Evolutionary conservation across 2,797 vertebrate species (phyloP).

Genomic region (Bradypus variegatus): DNA sequence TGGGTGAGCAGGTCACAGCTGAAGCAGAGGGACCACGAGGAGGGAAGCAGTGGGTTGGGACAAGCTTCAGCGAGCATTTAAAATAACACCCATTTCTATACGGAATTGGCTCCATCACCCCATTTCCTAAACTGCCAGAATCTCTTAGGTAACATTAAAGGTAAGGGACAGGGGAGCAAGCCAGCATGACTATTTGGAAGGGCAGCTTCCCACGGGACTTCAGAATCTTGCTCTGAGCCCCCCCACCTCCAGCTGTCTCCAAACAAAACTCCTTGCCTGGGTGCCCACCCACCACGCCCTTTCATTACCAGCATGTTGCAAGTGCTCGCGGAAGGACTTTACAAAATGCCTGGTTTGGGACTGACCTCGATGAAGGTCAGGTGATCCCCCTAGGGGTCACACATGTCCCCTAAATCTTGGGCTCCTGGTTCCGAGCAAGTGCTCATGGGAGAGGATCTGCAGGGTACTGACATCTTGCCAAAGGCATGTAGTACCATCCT

Average conservation of each 20-base stretch:
- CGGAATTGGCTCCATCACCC: not conserved
- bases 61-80: not conserved
- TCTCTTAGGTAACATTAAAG: not conserved
- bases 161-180: not conserved
- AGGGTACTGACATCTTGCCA: fast-evolving
- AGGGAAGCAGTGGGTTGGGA: not conserved
- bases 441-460: fast-evolving
- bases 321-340: too few species aligned
- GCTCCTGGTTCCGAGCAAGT: not conserved
- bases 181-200: fast-evolving
- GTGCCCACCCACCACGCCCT: too few species aligned
- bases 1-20: not conserved
- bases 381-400: not conserved
- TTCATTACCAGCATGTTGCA: too few species aligned
- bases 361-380: not conserved
- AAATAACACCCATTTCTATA: too few species aligned
- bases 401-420: fast-evolving
- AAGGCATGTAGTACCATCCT: not conserved
- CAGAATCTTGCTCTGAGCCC: too few species aligned
- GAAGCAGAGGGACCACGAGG: too few species aligned
- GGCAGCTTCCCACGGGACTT: not conserved
- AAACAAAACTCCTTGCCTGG: too few species aligned
- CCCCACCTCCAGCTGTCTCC: too few species aligned
- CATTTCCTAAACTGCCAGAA: fast-evolving
- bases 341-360: not conserved